A percentile compares a stretch with the other conserved stretches of the same genome.
These are phyloP conservation scores for Nannoperca australis DNA, from an alignment of 2,797 vertebrate species.

Conservation along the genomic window DNA sequence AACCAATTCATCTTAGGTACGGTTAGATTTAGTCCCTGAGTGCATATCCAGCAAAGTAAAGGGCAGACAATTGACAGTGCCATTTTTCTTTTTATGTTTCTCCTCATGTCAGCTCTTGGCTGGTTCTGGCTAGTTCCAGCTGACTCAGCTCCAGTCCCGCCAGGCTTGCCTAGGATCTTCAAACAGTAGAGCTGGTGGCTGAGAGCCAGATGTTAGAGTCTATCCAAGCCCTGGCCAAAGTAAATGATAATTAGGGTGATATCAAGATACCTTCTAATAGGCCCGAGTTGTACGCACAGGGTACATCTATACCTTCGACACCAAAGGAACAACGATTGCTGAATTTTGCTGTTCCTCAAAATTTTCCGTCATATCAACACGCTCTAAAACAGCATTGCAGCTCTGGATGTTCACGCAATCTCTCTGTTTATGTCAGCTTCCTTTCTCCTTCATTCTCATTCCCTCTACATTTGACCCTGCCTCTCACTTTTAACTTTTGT, in stretches of 20 bases:
- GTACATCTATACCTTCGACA: constrained; percentile 36
- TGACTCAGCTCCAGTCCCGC: constrained; percentile 71
- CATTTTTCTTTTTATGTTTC: constrained; percentile 42
- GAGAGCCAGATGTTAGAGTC: constrained; percentile 57
- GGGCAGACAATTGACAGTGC: constrained; percentile 28
- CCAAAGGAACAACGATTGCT: constrained; percentile 6
- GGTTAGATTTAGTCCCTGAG: constrained; percentile 23
- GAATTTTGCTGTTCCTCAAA: constrained; percentile 14
- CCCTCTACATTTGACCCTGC: constrained; percentile 6
- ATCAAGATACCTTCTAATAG: constrained; percentile 40
- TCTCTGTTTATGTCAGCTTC: not conserved
- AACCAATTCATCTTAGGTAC: constrained; percentile 32
- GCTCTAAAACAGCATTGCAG: not conserved
- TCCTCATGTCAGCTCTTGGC: constrained; percentile 53
- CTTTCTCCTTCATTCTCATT: constrained; percentile 21
- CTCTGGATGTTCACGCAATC: constrained; percentile 17
- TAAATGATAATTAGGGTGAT: constrained; percentile 70
- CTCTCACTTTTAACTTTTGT: constrained; percentile 37
- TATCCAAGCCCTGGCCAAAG: constrained; percentile 50
- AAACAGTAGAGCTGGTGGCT: constrained; percentile 62
- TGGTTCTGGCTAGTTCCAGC: constrained; percentile 50
- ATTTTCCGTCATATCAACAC: constrained; percentile 18
- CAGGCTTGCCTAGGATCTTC: constrained; percentile 47
- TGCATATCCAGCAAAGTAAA: constrained; percentile 25
- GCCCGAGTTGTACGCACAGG: constrained; percentile 28